Conservation (phyloP, 2,888 invertebrate species). For the Octonoba sinensis region DNA sequence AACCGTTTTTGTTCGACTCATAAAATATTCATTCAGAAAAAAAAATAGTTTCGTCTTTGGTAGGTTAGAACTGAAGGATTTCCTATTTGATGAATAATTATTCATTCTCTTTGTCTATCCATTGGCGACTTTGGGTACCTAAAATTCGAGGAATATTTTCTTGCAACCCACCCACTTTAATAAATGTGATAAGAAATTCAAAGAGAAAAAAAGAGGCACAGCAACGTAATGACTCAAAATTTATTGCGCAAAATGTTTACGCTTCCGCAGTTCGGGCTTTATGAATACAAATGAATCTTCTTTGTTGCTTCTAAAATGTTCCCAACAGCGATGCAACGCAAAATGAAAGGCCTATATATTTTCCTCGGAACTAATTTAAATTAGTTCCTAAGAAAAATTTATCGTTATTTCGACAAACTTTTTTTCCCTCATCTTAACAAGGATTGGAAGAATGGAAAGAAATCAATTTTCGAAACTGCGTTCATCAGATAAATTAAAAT, state of each 20-base stretch:
- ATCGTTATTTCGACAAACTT: slow-evolving; percentile 10
- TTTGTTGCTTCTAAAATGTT: slow-evolving; percentile 18
- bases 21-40: no score
- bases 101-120: background rate
- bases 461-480: no score
- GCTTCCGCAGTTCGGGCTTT: slow-evolving; percentile 54
- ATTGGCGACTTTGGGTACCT: slow-evolving; percentile 2
- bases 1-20: no score
- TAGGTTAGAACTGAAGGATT: no score
- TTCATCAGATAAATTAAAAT: no score
- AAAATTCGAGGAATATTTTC: background rate
- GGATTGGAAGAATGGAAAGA: no score
- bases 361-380: slow-evolving; percentile 40
- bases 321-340: slow-evolving; percentile 12
- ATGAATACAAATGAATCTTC: slow-evolving; percentile 58
- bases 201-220: slow-evolving; percentile 24
- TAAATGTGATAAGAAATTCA: slow-evolving; percentile 19
- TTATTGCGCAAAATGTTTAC: slow-evolving; percentile 60
- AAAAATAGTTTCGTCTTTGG: no score
- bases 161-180: slow-evolving; percentile 34
- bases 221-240: slow-evolving; percentile 53
- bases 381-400: slow-evolving; percentile 44
- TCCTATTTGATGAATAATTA: no score
- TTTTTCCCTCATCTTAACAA: background rate
- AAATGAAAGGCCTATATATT: slow-evolving; percentile 42